phyloP scores from a whole-genome alignment of 2,888 invertebrate genomes.

The Standfussiana lucernea region DNA sequence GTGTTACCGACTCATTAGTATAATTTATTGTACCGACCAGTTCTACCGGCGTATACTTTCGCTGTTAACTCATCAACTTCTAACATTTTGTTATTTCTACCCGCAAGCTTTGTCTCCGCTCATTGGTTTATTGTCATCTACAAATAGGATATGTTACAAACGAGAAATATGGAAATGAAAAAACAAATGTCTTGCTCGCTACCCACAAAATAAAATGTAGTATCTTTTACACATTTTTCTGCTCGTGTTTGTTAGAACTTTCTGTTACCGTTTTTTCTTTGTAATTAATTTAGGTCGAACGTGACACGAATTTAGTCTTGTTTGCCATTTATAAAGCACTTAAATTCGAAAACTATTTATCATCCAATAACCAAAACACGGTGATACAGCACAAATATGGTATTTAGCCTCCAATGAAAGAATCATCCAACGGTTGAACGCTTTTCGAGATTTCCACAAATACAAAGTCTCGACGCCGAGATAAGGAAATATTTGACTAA shows the following conservation, averaged over 20 bases:
- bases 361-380: constrained; percentile 20
- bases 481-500: constrained; percentile 65
- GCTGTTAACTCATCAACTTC: constrained; percentile 33
- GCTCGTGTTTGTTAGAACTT: neutral
- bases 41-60: constrained; percentile 14
- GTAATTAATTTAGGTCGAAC: constrained; percentile 45
- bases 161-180: constrained; percentile 43
- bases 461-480: constrained; percentile 38
- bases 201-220: neutral
- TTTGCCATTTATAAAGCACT: constrained; percentile 22
- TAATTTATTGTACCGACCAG: constrained; percentile 66
- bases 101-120: constrained; percentile 11
- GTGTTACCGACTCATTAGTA: constrained; percentile 69
- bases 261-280: constrained; percentile 17
- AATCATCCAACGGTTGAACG: constrained; percentile 55
- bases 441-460: constrained; percentile 62
- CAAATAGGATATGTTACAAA: constrained; percentile 23
- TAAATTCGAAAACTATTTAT: constrained; percentile 34
- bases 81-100: constrained; percentile 14
- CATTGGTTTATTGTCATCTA: constrained; percentile 16
- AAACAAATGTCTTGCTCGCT: constrained; percentile 18
- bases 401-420: constrained; percentile 34
- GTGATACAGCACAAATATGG: constrained; percentile 49
- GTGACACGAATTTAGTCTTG: constrained; percentile 55
- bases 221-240: constrained; percentile 4